Percentiles rank a stretch among this genome's conserved stretches.
phyloP scores from a whole-genome alignment of 2,888 invertebrate genomes.

The Isoperla grammatica region DNA sequence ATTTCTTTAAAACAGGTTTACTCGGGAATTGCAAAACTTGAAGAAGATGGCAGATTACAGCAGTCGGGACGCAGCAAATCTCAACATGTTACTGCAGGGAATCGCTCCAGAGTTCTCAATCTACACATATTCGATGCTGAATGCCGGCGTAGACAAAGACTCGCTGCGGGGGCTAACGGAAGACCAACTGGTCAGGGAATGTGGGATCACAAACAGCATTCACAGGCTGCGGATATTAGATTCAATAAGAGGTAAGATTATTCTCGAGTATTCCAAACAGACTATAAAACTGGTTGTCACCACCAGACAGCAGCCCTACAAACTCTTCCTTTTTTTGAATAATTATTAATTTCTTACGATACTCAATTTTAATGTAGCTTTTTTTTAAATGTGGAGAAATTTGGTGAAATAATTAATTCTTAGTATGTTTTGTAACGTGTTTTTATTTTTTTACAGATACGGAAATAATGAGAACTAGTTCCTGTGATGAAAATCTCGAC shows the following conservation, averaged over 20 bases:
- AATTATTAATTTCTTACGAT: too few relatives aligned
- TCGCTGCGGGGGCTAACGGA: conserved; percentile 78
- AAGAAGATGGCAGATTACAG: conserved; percentile 97
- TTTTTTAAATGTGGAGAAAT: neutral
- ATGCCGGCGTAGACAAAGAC: conserved; percentile 90
- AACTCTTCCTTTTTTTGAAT: too few relatives aligned
- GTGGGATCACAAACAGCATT: conserved; percentile 89
- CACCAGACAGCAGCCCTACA: too few relatives aligned
- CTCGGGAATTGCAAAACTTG: conserved; percentile 83
- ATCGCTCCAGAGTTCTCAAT: conserved; percentile 88
- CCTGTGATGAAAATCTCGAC: conserved; percentile 71
- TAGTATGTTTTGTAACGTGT: too few relatives aligned
- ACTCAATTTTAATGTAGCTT: too few relatives aligned
- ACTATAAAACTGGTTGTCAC: too few relatives aligned
- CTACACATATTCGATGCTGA: conserved; percentile 95
- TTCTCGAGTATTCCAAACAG: too few relatives aligned
- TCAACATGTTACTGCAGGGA: conserved; percentile 76
- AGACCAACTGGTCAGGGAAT: conserved; percentile 86
- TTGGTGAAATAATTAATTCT: too few relatives aligned
- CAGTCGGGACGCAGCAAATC: conserved; percentile 85
- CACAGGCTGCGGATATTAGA: conserved; percentile 87
- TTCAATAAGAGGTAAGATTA: conserved; percentile 70
- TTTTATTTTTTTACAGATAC: conserved; percentile 50
- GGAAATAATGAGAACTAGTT: conserved; percentile 55
- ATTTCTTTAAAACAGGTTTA: conserved; percentile 58